Percentiles rank a stretch among this genome's conserved stretches.
phyloP scores from a whole-genome alignment of 2,888 invertebrate genomes.

The Drosophila paramelanica region DNA sequence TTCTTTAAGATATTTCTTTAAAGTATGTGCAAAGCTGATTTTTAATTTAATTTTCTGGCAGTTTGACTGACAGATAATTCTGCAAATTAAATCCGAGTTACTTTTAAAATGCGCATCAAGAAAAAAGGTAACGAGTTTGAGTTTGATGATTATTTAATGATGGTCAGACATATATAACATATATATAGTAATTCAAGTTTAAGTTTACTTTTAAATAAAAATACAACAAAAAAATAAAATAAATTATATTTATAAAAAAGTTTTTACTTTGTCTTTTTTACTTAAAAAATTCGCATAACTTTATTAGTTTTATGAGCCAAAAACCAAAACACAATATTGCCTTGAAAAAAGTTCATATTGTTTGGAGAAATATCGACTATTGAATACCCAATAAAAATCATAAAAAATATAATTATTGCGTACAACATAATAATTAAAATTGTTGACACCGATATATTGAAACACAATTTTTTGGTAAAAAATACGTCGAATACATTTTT shows the following conservation, averaged over 20 bases:
- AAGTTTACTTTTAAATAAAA: background rate
- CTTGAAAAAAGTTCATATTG: background rate
- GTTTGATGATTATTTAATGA: background rate
- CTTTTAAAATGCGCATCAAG: background rate
- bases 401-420: too few relatives aligned
- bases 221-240: background rate
- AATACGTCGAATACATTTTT: too few relatives aligned
- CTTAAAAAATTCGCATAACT: slow-evolving; percentile 45
- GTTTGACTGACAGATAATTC: slow-evolving; percentile 33
- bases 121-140: background rate
- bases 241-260: background rate
- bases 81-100: background rate
- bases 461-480: too few relatives aligned
- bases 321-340: slow-evolving; percentile 16
- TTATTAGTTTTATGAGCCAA: slow-evolving; percentile 42
- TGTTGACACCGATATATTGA: too few relatives aligned
- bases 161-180: too few relatives aligned
- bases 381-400: slow-evolving; percentile 9
- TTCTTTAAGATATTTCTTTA: slow-evolving; percentile 8
- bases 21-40: slow-evolving; percentile 63
- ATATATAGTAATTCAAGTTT: too few relatives aligned
- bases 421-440: background rate
- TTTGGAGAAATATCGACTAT: slow-evolving; percentile 13
- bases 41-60: slow-evolving; percentile 62
- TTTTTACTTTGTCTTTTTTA: background rate